Conservation (phyloP, 2,888 invertebrate species). For the Yponomeuta malinellus region DNA sequence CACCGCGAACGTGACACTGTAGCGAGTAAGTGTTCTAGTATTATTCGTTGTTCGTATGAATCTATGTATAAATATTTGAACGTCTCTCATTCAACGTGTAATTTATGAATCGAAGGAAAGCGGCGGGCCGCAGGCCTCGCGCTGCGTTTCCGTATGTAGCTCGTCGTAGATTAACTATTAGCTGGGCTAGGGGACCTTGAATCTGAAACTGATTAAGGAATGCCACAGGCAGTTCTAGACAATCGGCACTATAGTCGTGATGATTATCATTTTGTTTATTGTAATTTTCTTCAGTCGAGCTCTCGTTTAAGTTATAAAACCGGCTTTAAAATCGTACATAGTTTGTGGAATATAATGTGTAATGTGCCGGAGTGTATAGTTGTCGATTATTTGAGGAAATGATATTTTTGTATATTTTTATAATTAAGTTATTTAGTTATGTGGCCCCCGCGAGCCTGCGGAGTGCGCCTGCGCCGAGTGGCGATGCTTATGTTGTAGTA, state of each 20-base stretch:
- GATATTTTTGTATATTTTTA: conserved; percentile 76
- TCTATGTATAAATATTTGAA: conserved; percentile 76
- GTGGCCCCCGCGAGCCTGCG: conserved; percentile 43
- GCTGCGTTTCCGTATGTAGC: conserved; percentile 66
- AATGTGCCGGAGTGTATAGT: conserved; percentile 70
- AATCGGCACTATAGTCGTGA: conserved; percentile 75
- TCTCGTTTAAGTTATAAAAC: conserved; percentile 71
- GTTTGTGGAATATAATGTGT: conserved; percentile 57
- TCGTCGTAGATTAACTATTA: conserved; percentile 73
- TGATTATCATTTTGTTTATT: conserved; percentile 58
- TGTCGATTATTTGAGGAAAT: conserved; percentile 69
- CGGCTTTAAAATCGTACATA: conserved; percentile 71
- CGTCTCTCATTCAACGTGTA: conserved; percentile 72
- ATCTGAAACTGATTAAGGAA: conserved; percentile 61
- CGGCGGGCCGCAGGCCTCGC: conserved; percentile 43
- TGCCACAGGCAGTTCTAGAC: conserved; percentile 73
- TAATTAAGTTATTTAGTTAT: conserved; percentile 68
- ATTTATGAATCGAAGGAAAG: conserved; percentile 69
- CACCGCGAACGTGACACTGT: conserved; percentile 46
- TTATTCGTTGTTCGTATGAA: conserved; percentile 75
- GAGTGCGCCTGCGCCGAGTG: conserved; percentile 45
- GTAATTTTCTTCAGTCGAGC: conserved; percentile 62
- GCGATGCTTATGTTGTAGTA: conserved; percentile 53
- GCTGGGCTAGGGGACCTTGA: conserved; percentile 77
- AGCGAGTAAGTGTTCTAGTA: conserved; percentile 73